Evolutionary conservation across 2,797 vertebrate species (phyloP).

Genomic region (Myotis myotis): DNA sequence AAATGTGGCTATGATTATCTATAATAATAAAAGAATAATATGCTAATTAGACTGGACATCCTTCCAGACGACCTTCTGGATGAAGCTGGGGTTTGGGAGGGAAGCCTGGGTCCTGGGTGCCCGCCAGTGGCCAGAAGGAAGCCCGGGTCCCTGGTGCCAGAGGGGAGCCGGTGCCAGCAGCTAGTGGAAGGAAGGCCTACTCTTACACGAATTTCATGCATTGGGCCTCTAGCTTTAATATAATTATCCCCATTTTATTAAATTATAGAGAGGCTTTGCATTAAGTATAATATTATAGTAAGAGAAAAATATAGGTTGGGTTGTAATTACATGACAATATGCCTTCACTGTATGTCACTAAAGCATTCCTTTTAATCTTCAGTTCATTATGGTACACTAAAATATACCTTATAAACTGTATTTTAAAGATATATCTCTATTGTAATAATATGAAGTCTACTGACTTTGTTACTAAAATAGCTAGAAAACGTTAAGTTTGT

Average conservation of each 20-base stretch:
- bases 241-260: background rate
- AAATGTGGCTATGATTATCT: conserved; percentile 19
- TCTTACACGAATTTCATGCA: too few species aligned
- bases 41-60: too few species aligned
- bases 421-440: background rate
- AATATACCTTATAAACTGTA: background rate
- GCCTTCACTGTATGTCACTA: background rate
- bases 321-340: background rate
- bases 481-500: background rate
- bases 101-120: too few species aligned
- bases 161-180: too few species aligned
- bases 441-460: background rate
- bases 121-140: too few species aligned
- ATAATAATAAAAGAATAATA: too few species aligned
- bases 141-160: too few species aligned
- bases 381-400: background rate
- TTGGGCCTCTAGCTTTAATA: background rate
- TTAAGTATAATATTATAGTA: conserved; percentile 26
- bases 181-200: too few species aligned
- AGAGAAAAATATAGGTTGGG: conserved; percentile 40
- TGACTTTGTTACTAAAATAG: background rate
- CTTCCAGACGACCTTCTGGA: too few species aligned
- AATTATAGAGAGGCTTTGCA: conserved; percentile 1
- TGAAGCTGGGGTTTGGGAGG: too few species aligned
- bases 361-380: conserved; percentile 15